Conservation (phyloP, 2,113 vertebrate species). For the Gadus chalcogrammus region DNA sequence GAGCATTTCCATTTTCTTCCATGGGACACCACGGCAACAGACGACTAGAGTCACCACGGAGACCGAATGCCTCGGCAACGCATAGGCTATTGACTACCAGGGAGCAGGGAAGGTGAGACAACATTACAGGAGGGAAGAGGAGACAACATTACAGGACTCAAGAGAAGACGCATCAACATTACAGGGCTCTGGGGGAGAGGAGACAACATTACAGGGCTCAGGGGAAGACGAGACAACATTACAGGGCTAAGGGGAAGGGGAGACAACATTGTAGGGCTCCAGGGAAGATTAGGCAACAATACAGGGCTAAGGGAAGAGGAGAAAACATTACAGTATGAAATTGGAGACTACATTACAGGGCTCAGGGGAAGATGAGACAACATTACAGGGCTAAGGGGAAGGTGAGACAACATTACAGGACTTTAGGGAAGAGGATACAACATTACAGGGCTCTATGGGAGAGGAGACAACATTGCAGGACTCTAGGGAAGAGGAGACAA, state of each 20-base stretch:
- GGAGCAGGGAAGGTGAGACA: slow-evolving; percentile 16
- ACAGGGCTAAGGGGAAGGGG: no score
- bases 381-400: background rate
- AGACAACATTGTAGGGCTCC: no score
- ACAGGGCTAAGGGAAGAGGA: no score
- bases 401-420: background rate
- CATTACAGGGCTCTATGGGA: background rate
- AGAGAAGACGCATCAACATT: no score
- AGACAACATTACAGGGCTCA: no score
- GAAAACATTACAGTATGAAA: no score
- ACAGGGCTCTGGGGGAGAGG: no score
- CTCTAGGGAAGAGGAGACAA: no score
- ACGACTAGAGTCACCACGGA: background rate
- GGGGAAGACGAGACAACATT: background rate
- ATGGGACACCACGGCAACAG: slow-evolving; percentile 17
- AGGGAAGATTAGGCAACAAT: slow-evolving; percentile 1
- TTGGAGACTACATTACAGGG: no score
- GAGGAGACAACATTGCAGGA: background rate
- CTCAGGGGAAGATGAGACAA: no score
- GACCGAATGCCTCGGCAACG: background rate
- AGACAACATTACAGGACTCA: no score
- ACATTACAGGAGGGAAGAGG: background rate
- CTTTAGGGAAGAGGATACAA: no score
- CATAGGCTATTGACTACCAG: slow-evolving; percentile 8
- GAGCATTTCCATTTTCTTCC: background rate